Percentiles rank a stretch among this genome's conserved stretches.
Conservation (phyloP, 2,888 invertebrate species). For the Drosophila lutescens region DNA sequence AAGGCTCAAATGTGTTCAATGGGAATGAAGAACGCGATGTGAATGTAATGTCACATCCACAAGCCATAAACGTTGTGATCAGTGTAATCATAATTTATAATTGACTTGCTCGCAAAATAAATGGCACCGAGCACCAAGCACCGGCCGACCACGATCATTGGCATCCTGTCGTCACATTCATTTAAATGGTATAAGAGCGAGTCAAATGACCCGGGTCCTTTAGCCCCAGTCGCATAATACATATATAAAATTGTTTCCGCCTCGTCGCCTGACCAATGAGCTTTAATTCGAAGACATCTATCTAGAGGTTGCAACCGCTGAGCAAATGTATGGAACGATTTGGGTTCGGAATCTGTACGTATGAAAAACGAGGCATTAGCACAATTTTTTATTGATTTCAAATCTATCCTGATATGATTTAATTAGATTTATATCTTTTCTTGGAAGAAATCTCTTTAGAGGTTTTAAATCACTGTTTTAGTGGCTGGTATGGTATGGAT, state of each 20-base stretch:
- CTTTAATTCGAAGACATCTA: background rate
- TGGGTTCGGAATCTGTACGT: no score
- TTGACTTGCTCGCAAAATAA: conserved; percentile 75
- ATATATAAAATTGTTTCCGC: background rate
- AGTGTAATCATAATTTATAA: conserved; percentile 73
- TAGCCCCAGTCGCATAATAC: background rate
- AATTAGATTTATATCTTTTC: no score
- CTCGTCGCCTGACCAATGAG: conserved; percentile 11
- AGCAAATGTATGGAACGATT: no score
- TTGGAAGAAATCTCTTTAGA: no score
- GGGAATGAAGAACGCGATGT: conserved; percentile 3
- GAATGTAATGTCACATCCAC: conserved; percentile 33
- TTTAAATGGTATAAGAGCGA: conserved; percentile 74
- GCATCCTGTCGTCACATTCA: conserved; percentile 83
- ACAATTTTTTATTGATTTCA: no score
- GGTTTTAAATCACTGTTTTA: no score
- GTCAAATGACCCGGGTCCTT: conserved; percentile 38
- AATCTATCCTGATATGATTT: no score
- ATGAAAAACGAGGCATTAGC: no score
- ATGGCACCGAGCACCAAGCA: conserved; percentile 53
- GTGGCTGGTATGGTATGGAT: no score
- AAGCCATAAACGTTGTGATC: conserved; percentile 40
- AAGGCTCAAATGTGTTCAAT: background rate
- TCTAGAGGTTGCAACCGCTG: no score
- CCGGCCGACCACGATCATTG: conserved; percentile 68